Evolutionary conservation across 1,140 invertebrate species (phyloP), one percentile per base, ranked within the genome.

Genomic region (Atopsyche davidsoni): DNA sequence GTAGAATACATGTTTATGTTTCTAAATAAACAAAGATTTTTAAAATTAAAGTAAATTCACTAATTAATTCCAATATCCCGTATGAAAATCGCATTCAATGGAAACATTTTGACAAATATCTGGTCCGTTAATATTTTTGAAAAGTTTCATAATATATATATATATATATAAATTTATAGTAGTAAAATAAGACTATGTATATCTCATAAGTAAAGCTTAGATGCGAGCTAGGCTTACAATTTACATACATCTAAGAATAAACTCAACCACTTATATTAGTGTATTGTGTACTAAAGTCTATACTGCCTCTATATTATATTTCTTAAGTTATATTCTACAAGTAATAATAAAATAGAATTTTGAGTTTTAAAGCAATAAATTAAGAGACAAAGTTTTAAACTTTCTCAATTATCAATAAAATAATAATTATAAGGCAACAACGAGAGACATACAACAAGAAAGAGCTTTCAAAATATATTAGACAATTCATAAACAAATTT

Each of bases 391-490:
- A 49, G 23, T 16, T 38, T 46, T 53, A 11, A 52, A 46, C 23
- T 41, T 38, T 44, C 17, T 35, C 24, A 46, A 53, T 25, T 17
- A n/a, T 44, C 24, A 44, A 48, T 50, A 50, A 50, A 50, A 50
- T 43, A 57, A 56, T 52, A 51, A 51, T 40, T 51, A 40, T 51
- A 56, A 55, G 25, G 17, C 28, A 53, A 50, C 38, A 57, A 53
- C 55, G 49, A 57, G 55, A 57, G 54, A 52, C 50, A 40, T 22
- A 51, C 43, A 51, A 56, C 46, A 53, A 57, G 46, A 46, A 53
- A 53, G 49, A 55, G 46, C 51, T 49, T 51, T 38, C 39, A 44
- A 54, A 54, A 54, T 54, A 54, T 54, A 54, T 54, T 57, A 57
- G 50, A 49, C 36, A 57, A 49, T 54, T 46, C 46, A 55, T 53